Conservation (phyloP, 2,888 invertebrate genomes). For the Oscheius sp. region DNA sequence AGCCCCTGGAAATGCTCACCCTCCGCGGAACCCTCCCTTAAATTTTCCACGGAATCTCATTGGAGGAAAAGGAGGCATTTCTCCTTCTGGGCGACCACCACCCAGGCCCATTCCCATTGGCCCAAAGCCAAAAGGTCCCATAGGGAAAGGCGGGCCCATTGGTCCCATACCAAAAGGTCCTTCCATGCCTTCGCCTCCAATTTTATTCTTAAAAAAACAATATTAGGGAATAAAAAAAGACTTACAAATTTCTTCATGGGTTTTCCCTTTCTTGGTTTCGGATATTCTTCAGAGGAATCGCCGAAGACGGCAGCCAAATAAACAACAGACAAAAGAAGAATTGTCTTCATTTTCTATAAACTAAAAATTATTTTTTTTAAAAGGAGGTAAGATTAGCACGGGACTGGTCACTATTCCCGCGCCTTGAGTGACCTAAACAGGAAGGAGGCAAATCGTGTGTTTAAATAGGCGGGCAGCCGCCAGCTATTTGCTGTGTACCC, state of each 20-base stretch:
- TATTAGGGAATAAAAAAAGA: not conserved
- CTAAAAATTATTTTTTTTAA: not conserved
- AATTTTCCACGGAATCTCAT: constrained; percentile 23
- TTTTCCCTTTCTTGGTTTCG: constrained; percentile 4
- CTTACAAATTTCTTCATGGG: constrained; percentile 25
- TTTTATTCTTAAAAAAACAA: constrained; percentile 1
- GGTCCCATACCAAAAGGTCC: not conserved
- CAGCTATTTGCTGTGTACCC: constrained; percentile 31
- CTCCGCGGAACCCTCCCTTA: not conserved
- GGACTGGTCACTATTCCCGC: not conserved
- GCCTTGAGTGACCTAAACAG: constrained; percentile 28
- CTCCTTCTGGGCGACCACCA: not conserved
- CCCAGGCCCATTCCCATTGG: constrained; percentile 21
- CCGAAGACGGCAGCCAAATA: not conserved
- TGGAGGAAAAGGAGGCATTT: not conserved
- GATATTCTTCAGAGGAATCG: constrained; percentile 20
- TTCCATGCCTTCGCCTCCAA: not conserved
- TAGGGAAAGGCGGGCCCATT: not conserved
- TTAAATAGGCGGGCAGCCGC: constrained; percentile 29
- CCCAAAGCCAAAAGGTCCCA: constrained; percentile 11
- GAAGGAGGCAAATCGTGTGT: constrained; percentile 31
- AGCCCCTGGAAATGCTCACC: not conserved
- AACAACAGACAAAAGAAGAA: not conserved
- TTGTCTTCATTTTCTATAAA: not conserved
- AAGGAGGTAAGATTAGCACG: too few relatives aligned